Percentiles rank a stretch among this genome's conserved stretches.
Conservation (phyloP, 2,797 vertebrate species). For the Bradypus variegatus region DNA sequence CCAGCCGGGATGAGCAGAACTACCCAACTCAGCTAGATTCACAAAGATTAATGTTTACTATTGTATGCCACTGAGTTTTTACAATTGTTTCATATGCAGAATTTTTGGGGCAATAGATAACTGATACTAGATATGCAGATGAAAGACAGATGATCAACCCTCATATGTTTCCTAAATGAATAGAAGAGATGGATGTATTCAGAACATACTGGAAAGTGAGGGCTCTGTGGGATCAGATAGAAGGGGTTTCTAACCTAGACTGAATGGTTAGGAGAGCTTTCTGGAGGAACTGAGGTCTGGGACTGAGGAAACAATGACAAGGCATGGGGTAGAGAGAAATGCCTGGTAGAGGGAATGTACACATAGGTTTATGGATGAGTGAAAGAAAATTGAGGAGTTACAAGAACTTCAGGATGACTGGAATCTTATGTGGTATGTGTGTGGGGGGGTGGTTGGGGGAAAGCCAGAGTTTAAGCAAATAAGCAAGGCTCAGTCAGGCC, state of each 20-base stretch:
- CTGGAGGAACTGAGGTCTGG: neutral
- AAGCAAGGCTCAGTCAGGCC: neutral
- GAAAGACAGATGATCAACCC: neutral
- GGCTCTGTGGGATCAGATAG: neutral
- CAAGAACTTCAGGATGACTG: neutral
- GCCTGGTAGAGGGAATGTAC: neutral
- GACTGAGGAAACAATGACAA: neutral
- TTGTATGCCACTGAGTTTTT: neutral
- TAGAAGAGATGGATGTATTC: neutral
- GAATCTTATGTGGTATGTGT: neutral
- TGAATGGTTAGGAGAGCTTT: neutral
- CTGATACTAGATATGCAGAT: neutral
- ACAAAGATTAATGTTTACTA: neutral
- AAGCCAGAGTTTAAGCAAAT: neutral
- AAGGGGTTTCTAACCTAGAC: neutral
- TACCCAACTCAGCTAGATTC: neutral
- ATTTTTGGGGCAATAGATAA: neutral
- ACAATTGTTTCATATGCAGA: neutral
- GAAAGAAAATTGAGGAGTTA: neutral
- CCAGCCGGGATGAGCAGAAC: neutral
- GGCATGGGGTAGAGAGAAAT: neutral
- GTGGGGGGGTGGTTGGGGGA: rapidly evolving
- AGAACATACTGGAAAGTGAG: neutral
- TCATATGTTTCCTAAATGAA: neutral
- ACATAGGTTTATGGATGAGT: neutral